Evolutionary conservation across 2,113 vertebrate species (phyloP), one percentile per base, ranked within the genome.

Genomic region (Limanda limanda): DNA sequence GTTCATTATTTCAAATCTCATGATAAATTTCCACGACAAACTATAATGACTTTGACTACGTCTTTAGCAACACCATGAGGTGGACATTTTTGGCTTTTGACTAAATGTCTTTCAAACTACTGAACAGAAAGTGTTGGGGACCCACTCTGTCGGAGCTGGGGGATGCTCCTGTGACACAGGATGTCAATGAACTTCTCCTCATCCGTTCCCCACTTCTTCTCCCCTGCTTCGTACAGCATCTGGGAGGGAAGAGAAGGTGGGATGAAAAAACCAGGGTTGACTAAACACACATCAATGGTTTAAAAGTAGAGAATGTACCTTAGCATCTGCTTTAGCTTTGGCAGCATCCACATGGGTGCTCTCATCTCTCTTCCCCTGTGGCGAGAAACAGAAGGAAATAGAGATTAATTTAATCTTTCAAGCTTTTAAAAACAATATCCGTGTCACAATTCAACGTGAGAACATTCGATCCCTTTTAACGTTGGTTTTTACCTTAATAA

Each of bases 161-260:
- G 89, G 65, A 96, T 57, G 60, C 95, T 97, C 81, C 95, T 91
- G 71, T 94, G 88, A 90, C 95, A 96, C 63, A 96, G 85, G 84
- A 96, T 88, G 64, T 96, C 93, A 0, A 95, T 94, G 84, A 97
- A 96, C 54, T 92, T 94, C 25, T 68, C 93, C 84, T 97, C 95
- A 42, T 96, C 96, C 0, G 95, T 96, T 20, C 96, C 95, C 94
- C 95, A 96, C 68, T 83, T 94, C 78, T 97, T 96, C 90, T 97
- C 94, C 0, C 96, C 96, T 3, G 96, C 95, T 8, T 94, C 88
- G 23, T 95, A 97, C 52, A 97, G 89, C 24, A 86, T 80, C 95
- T 97, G 79, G 1, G 11, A 0, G 4, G 27, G 47, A 54, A 21
- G 31, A 78, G 5, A 24, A 3, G 21, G 42, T 48, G 8, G 21